Base-by-base conservation (phyloP, 2,888 invertebrate genomes). In the Andrena hattorfiana region DNA sequence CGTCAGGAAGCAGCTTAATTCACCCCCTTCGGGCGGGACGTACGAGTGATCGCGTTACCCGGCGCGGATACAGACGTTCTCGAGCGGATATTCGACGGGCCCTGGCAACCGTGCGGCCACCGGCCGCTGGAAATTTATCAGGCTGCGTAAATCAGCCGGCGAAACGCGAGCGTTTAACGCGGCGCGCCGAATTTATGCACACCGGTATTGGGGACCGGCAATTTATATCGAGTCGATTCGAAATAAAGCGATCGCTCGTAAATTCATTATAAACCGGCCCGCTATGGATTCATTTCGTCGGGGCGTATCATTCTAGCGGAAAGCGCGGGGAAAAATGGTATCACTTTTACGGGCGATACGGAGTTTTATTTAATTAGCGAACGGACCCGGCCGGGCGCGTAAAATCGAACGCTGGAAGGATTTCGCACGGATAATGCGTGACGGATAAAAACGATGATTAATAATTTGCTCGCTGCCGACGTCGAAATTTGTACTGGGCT, bases 221-320 rank as follows among this genome's bases (percentile, higher is more conserved):
- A 83, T 83, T 77, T 82, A 70, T 77, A 83, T 83, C 63, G 69
- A 76, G 49, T 35, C 66, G 81, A 70, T 73, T 51, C 63, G 68
- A 64, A 81, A 81, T 81, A 81, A 81, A 81, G 73, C 81, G 81
- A 81, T 81, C 81, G 28, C 48, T 56, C 68, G 82, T 81, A 75
- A 82, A 82, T 82, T 82, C 82, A 60, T 82, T 82, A 82, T 82
- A 66, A 81, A 75, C 72, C 59, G 82, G 26, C 30, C 35, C 30
- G 62, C 60, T 81, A 81, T 67, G 73, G 63, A 81, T 81, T 72
- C 66, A 35, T 72, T 71, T 67, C 42, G 49, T 30, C 42, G 16
- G 2, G 60, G 10, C 23, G 2, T 42, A 42, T 42, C 42, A 16
- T 42, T 42, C 42, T 16, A 16, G 51, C 26, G n/a, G 26, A 23